These are phyloP conservation scores for Phaethon lepturus DNA, from an alignment of 2,113 vertebrate genomes.

Conservation along the genomic window DNA sequence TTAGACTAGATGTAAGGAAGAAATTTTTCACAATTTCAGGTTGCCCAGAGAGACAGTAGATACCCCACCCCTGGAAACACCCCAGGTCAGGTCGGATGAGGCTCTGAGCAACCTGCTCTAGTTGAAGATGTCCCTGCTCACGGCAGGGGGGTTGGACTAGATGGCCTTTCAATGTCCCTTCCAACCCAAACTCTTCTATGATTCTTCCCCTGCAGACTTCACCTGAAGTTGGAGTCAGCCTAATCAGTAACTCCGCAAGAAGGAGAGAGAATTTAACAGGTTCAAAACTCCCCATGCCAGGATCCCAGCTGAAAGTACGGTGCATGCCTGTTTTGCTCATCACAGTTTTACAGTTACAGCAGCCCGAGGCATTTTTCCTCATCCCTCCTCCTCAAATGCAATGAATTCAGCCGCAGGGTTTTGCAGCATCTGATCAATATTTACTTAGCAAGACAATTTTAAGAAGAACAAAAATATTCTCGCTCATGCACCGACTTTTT, in stretches of 20 bases:
- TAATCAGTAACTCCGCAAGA: neutral
- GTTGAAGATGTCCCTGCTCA: no score
- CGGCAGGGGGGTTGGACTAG: no score
- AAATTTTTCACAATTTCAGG: no score
- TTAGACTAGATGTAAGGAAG: no score
- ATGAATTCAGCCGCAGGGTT: neutral
- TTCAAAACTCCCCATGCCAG: neutral
- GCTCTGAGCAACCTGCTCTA: no score
- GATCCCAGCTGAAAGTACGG: neutral
- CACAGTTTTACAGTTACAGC: neutral
- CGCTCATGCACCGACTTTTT: neutral
- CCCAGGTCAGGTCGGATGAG: no score
- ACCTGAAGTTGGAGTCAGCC: neutral
- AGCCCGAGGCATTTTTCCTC: neutral
- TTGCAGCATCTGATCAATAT: slow-evolving; percentile 43
- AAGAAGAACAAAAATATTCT: slow-evolving; percentile 41
- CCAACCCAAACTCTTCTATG: no score
- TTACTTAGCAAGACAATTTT: slow-evolving; percentile 44
- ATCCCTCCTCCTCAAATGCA: neutral
- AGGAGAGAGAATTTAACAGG: neutral
- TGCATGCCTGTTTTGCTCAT: neutral
- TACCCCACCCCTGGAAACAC: no score
- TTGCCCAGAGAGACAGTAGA: no score
- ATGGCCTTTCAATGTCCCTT: no score
- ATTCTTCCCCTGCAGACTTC: neutral